Base-by-base conservation (phyloP, 2,113 vertebrate genomes). In the Tylochromis polylepis region DNA sequence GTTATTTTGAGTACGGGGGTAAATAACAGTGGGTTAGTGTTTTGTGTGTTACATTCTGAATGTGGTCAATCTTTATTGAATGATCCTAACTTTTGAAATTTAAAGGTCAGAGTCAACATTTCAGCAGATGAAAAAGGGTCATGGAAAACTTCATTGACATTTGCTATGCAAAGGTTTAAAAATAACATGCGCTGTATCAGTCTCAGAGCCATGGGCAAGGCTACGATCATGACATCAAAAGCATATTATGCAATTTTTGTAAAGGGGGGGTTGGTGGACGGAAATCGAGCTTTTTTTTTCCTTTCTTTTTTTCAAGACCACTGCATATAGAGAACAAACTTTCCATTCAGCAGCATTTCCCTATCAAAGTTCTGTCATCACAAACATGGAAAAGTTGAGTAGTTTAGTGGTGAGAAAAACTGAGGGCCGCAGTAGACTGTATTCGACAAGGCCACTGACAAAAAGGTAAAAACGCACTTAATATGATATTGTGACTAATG, bases 121-220 rank as follows among this genome's bases (percentile, higher is more conserved):
- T 94, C 77, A 79, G 88, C 51, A 88, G 59, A 90, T 94, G 85
- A 92, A 92, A 95, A 95, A 95, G 91, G 88, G 88, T 85, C 88
- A 91, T 93, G 94, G 94, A 96, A 95, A 95, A 93, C 91, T 89
- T 90, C 88, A 96, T 93, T 95, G 95, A 95, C 92, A 94, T 95
- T 94, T 92, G 84, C 86, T 85, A 85, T 82, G 85, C 88, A 92
- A 92, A 88, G 89, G 94, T 95, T 95, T 95, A 95, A 96, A 97
- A 96, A 96, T 95, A 96, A 95, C 95, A 87, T 82, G 89, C 41
- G 5, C 85, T 89, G 90, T 87, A 92, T 95, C 91, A 92, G 91
- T 95, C 92, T 81, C 62, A 93, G 92, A 93, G 85, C 90, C 94
- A 90, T 53, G 82, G 91, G 93, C 91, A 89, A 89, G 83, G 83